Conservation (phyloP, 2,113 vertebrate species). For the Poecilia latipinna region DNA sequence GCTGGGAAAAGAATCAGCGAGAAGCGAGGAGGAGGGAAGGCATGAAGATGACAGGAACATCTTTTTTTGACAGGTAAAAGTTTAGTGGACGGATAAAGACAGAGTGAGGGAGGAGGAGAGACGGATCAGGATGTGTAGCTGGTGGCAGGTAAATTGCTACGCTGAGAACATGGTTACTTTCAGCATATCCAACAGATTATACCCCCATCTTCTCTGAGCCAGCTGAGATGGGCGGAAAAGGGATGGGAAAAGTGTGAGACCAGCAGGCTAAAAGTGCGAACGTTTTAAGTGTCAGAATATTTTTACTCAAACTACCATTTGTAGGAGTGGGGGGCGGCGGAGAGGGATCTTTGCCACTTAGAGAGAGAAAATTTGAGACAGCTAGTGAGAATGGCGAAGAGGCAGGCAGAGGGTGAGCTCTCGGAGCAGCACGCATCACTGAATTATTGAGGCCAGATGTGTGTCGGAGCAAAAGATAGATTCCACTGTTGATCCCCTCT, state of each 20-base stretch:
- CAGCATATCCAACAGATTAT: conserved; percentile 57
- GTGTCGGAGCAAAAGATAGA: conserved; percentile 62
- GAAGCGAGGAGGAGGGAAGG: conserved; percentile 24
- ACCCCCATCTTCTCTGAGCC: conserved; percentile 45
- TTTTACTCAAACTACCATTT: conserved; percentile 23
- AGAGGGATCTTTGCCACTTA: conserved; percentile 4
- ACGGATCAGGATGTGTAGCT: conserved; percentile 49
- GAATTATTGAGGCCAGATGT: conserved; percentile 72
- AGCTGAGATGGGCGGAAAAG: conserved; percentile 34
- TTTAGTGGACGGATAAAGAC: conserved; percentile 60
- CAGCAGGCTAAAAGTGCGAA: conserved; percentile 45
- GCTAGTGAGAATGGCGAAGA: conserved; percentile 19
- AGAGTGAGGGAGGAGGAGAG: conserved; percentile 40
- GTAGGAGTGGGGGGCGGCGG: not conserved
- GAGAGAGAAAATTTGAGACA: conserved; percentile 31
- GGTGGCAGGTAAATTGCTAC: conserved; percentile 64
- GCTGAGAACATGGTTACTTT: conserved; percentile 57
- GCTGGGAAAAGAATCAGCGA: conserved; percentile 47
- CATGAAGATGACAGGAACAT: conserved; percentile 59
- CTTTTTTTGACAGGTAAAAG: conserved; percentile 65
- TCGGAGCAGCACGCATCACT: conserved; percentile 47
- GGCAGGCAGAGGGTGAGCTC: conserved; percentile 39
- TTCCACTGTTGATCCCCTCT: conserved; percentile 64
- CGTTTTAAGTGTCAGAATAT: conserved; percentile 32
- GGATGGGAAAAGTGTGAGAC: conserved; percentile 20